Conservation (phyloP, 2,113 vertebrate genomes). For the Pollachius pollachius region DNA sequence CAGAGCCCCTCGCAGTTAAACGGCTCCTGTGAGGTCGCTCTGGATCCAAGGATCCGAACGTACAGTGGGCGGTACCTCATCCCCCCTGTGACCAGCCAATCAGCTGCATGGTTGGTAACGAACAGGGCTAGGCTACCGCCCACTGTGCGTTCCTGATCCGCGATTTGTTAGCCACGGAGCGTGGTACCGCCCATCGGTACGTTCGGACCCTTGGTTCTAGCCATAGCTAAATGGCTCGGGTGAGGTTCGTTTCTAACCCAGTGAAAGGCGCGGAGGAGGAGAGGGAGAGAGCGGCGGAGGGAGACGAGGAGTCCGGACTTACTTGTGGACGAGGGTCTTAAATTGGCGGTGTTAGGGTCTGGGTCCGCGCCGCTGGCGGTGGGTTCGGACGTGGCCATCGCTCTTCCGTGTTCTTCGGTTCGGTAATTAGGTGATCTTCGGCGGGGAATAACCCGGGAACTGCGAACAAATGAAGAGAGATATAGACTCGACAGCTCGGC, state of each 20-base stretch:
- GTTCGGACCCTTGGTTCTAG: too few relatives aligned
- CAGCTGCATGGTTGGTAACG: too few relatives aligned
- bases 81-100: too few relatives aligned
- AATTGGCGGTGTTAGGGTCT: constrained; percentile 86
- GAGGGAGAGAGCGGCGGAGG: not conserved
- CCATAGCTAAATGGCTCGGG: constrained; percentile 52
- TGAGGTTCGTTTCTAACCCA: constrained; percentile 57
- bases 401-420: constrained; percentile 50
- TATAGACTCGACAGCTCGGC: too few relatives aligned
- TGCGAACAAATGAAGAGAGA: constrained; percentile 45
- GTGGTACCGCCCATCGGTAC: too few relatives aligned
- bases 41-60: too few relatives aligned
- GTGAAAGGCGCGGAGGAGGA: constrained; percentile 37
- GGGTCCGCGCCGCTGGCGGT: constrained; percentile 84
- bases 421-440: constrained; percentile 37
- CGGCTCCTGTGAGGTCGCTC: not conserved
- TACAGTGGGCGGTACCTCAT: too few relatives aligned
- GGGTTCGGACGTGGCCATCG: constrained; percentile 91
- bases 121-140: too few relatives aligned
- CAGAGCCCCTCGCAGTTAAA: constrained; percentile 47
- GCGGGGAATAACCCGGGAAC: constrained; percentile 41
- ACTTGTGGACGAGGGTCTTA: constrained; percentile 93
- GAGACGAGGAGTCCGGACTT: constrained; percentile 60
- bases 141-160: too few relatives aligned
- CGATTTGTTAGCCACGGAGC: too few relatives aligned